Percentiles rank a stretch among this genome's conserved stretches.
Evolutionary conservation across 1,140 invertebrate species (phyloP).

Genomic region (Charaxes varanes): DNA sequence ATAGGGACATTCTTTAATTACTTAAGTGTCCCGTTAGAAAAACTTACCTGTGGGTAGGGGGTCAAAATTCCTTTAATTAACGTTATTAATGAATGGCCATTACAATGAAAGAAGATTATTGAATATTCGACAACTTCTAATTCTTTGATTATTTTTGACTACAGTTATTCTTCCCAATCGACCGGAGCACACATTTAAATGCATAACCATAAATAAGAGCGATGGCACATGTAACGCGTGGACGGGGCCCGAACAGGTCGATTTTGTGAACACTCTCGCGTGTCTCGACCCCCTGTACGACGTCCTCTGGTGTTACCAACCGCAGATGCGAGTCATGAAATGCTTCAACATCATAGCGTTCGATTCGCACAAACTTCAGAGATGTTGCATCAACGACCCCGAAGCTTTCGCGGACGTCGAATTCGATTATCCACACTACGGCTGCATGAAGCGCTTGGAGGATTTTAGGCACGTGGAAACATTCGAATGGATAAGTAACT

Average conservation of each 20-base stretch:
- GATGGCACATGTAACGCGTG: conserved; percentile 90
- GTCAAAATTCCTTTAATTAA: too few relatives aligned
- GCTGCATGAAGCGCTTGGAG: conserved; percentile 52
- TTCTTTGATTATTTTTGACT: conserved; percentile 36
- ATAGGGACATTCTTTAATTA: too few relatives aligned
- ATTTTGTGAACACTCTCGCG: conserved; percentile 83
- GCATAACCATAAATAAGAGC: conserved; percentile 87
- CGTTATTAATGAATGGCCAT: too few relatives aligned
- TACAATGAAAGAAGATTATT: background rate
- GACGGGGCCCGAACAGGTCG: conserved; percentile 84
- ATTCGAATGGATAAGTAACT: conserved; percentile 41
- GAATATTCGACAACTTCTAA: background rate
- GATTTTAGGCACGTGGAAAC: conserved; percentile 57
- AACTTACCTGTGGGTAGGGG: too few relatives aligned
- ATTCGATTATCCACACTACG: conserved; percentile 53
- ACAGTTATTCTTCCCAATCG: conserved; percentile 82
- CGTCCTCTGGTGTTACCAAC: conserved; percentile 89
- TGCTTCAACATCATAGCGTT: conserved; percentile 88
- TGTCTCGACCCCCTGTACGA: conserved; percentile 93
- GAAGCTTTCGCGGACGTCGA: conserved; percentile 41
- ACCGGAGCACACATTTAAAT: conserved; percentile 83
- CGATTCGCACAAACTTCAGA: conserved; percentile 50
- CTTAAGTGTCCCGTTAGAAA: too few relatives aligned
- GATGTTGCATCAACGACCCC: conserved; percentile 47
- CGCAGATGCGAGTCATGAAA: conserved; percentile 80